A percentile compares a stretch with the other conserved stretches of the same genome.
Conservation (phyloP, 2,888 invertebrate species). For the Octonoba sinensis region DNA sequence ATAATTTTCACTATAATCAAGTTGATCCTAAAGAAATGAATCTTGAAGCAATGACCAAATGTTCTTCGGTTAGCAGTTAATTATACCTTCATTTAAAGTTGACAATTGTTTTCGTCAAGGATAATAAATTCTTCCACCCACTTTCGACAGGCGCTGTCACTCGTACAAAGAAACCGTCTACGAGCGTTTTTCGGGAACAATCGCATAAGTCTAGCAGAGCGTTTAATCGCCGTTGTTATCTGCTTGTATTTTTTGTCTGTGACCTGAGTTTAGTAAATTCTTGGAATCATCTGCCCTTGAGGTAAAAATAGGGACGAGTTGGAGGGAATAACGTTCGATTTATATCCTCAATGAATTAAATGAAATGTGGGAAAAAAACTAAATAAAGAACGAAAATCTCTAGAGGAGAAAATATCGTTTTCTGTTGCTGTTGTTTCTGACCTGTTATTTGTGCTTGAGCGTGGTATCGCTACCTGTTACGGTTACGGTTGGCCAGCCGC, state of each 20-base stretch:
- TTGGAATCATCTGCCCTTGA: slow-evolving; percentile 3
- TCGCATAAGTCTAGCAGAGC: slow-evolving; percentile 30
- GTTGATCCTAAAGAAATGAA: too few species aligned
- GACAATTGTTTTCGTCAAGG: background rate
- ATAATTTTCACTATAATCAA: too few species aligned
- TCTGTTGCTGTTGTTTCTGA: slow-evolving; percentile 16
- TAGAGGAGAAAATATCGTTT: background rate
- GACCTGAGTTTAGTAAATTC: slow-evolving; percentile 6
- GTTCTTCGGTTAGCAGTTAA: too few species aligned
- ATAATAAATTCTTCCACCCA: background rate
- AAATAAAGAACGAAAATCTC: background rate
- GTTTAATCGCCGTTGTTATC: slow-evolving; percentile 34
- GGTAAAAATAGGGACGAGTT: slow-evolving; percentile 11
- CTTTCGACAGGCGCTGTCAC: too few species aligned
- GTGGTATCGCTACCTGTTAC: slow-evolving; percentile 33
- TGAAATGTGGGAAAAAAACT: slow-evolving; percentile 6
- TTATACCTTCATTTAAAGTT: background rate
- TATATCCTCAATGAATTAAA: slow-evolving; percentile 10
- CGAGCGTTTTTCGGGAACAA: slow-evolving; percentile 13
- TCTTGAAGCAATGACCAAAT: too few species aligned
- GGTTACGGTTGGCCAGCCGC: slow-evolving; percentile 34
- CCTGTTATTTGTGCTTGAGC: slow-evolving; percentile 14
- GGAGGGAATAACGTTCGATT: slow-evolving; percentile 3
- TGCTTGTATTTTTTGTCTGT: slow-evolving; percentile 21
- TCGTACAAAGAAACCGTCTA: background rate